These are phyloP conservation scores for Pteropus alecto DNA, from an alignment of 2,113 vertebrate species.

Conservation along the genomic window DNA sequence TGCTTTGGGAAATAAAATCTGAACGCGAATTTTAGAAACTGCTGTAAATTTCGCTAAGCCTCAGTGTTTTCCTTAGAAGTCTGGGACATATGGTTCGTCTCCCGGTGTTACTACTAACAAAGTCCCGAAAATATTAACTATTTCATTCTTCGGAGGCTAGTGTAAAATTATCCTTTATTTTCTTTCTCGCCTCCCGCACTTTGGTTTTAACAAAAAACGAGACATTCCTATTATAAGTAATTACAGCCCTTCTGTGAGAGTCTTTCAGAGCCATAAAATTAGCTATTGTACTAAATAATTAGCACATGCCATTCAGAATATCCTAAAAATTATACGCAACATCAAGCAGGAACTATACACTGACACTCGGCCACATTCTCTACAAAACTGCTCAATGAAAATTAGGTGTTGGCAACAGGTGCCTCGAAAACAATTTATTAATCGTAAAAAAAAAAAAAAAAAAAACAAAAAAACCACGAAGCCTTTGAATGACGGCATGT, in stretches of 20 bases:
- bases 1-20: conserved; percentile 63
- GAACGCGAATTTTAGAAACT: conserved; percentile 65
- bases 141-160: conserved; percentile 57
- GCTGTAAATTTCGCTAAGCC: conserved; percentile 67
- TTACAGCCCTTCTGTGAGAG: conserved; percentile 85
- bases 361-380: conserved; percentile 80
- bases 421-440: conserved; percentile 81
- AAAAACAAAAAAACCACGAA: background rate
- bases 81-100: conserved; percentile 74
- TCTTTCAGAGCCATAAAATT: conserved; percentile 84
- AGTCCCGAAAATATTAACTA: conserved; percentile 81
- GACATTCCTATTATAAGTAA: conserved; percentile 84
- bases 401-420: conserved; percentile 84
- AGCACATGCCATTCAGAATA: conserved; percentile 89
- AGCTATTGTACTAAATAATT: conserved; percentile 90
- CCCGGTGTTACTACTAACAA: conserved; percentile 73
- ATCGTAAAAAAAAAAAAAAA: conserved; percentile 57
- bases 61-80: conserved; percentile 57
- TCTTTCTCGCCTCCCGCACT: conserved; percentile 76
- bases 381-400: conserved; percentile 80
- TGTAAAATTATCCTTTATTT: conserved; percentile 76
- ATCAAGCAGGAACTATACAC: conserved; percentile 86
- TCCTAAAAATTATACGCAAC: conserved; percentile 88
- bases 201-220: conserved; percentile 81
- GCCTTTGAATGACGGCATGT: conserved; percentile 70